These are phyloP conservation scores for Sialia sialis DNA, from an alignment of 2,113 vertebrate genomes.

Conservation along the genomic window DNA sequence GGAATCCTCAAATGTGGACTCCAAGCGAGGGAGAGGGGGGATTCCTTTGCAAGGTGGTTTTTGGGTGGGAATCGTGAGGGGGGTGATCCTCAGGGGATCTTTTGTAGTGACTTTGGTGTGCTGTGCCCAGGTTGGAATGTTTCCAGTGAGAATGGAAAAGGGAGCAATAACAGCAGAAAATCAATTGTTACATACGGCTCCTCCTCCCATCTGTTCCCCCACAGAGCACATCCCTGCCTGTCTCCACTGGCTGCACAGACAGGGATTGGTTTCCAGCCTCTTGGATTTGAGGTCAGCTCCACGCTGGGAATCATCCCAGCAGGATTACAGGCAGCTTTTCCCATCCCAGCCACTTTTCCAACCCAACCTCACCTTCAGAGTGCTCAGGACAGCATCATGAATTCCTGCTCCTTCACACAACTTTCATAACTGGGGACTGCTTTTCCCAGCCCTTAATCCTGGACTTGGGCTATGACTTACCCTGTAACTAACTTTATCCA, in stretches of 20 bases:
- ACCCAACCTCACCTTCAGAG: background rate
- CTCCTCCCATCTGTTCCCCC: background rate
- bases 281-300: background rate
- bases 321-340: accelerated
- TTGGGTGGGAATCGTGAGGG: accelerated
- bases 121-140: accelerated
- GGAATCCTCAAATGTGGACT: accelerated
- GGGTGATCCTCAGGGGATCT: background rate
- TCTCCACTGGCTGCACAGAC: background rate
- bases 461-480: background rate
- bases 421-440: accelerated
- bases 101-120: accelerated
- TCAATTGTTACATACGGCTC: accelerated
- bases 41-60: background rate
- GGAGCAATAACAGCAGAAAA: background rate
- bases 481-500: accelerated
- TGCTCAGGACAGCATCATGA: accelerated
- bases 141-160: background rate
- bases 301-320: background rate
- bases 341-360: background rate
- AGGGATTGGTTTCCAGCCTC: accelerated
- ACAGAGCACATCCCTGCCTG: accelerated
- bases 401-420: background rate
- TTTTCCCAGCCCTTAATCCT: background rate
- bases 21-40: accelerated